Percentiles rank a stretch among this genome's conserved stretches.
Conservation (phyloP, 2,113 vertebrate species). For the Hyla sarda region DNA sequence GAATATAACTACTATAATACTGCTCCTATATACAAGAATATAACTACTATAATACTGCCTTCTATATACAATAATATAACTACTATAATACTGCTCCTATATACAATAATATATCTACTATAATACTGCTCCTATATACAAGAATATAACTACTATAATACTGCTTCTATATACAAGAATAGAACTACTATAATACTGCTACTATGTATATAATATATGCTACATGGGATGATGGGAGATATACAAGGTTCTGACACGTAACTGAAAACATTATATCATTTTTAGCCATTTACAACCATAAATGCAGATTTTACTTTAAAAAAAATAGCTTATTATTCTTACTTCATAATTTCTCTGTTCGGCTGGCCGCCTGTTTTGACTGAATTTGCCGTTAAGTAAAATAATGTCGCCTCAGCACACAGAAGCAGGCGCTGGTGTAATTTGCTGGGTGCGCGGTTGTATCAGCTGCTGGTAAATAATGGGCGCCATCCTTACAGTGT, state of each 20-base stretch:
- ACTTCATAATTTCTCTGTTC: not conserved
- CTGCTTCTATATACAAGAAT: no score
- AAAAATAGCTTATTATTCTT: not conserved
- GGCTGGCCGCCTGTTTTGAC: not conserved
- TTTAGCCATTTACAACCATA: not conserved
- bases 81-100: no score
- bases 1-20: no score
- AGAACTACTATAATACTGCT: not conserved
- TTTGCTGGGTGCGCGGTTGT: not conserved
- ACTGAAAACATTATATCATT: not conserved
- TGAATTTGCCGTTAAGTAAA: not conserved
- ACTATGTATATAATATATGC: no score
- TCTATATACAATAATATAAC: not conserved
- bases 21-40: no score
- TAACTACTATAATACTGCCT: constrained; percentile 2
- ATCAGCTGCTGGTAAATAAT: constrained; percentile 12
- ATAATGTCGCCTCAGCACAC: not conserved
- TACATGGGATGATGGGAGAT: no score
- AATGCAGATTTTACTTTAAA: not conserved
- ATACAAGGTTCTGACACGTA: no score
- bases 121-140: no score
- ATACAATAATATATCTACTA: no score
- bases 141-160: no score
- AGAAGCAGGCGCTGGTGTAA: not conserved
- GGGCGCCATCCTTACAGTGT: not conserved